These are phyloP conservation scores for Grantiella picta DNA, from an alignment of 2,113 vertebrate species.

Conservation along the genomic window DNA sequence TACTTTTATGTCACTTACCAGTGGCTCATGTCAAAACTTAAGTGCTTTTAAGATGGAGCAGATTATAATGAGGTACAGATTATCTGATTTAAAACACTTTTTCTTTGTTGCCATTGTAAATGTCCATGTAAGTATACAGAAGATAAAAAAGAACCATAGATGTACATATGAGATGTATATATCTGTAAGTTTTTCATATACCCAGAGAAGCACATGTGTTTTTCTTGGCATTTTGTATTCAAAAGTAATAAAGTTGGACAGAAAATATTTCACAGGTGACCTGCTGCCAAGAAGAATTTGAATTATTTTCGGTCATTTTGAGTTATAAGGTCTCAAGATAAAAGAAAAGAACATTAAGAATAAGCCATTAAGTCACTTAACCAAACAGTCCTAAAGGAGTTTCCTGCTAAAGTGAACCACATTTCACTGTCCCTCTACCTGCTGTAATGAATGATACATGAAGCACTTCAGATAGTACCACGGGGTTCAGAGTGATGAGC, in stretches of 20 bases:
- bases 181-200: not conserved
- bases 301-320: conserved; percentile 61
- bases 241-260: conserved; percentile 31
- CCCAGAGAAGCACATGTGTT: not conserved
- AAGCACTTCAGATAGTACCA: conserved; percentile 58
- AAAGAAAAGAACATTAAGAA: conserved; percentile 66
- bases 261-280: conserved; percentile 62
- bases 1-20: not conserved
- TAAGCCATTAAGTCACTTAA: conserved; percentile 71
- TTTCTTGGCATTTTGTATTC: conserved; percentile 27
- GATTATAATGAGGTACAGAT: not conserved
- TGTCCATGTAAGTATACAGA: not conserved
- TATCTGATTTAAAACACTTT: not conserved
- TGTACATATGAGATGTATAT: not conserved
- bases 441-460: conserved; percentile 68
- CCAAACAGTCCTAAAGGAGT: conserved; percentile 63
- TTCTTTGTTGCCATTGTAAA: not conserved
- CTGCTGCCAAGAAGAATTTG: conserved; percentile 53
- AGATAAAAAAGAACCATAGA: not conserved
- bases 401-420: conserved; percentile 54
- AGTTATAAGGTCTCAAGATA: conserved; percentile 58
- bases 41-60: not conserved
- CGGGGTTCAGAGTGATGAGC: conserved; percentile 39
- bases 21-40: not conserved
- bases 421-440: conserved; percentile 55